These are phyloP conservation scores for Amblyornis subalaris DNA, from an alignment of 2,113 vertebrate species.

Conservation along the genomic window DNA sequence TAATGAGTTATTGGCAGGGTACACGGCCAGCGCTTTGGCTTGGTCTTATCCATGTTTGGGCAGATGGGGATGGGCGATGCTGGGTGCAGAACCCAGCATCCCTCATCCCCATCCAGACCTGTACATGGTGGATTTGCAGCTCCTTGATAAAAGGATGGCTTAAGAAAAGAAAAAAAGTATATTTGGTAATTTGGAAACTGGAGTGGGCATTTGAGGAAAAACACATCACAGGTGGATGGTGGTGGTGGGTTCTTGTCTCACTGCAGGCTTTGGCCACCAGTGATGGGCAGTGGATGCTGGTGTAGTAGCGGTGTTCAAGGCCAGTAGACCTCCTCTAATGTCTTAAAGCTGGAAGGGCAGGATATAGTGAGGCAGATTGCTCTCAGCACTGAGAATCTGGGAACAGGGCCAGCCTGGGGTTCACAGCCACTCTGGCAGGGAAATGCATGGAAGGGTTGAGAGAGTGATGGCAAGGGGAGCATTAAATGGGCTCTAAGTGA, in stretches of 20 bases:
- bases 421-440: background rate
- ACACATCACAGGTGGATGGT: accelerated
- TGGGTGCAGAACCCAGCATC: background rate
- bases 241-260: background rate
- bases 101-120: background rate
- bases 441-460: accelerated
- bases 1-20: background rate
- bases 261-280: background rate
- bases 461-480: background rate
- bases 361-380: background rate
- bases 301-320: background rate
- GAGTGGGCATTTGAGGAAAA: background rate
- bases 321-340: background rate
- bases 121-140: accelerated
- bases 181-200: background rate
- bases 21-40: accelerated
- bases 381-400: background rate
- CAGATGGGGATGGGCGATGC: background rate
- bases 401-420: background rate
- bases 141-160: background rate
- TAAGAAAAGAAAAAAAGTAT: background rate
- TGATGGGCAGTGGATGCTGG: background rate
- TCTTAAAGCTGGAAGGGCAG: background rate
- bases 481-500: background rate
- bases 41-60: background rate